Percentiles rank a stretch among this genome's conserved stretches.
Conservation (phyloP, 2,797 vertebrate species). For the Acrossocheilus wenchowensis region DNA sequence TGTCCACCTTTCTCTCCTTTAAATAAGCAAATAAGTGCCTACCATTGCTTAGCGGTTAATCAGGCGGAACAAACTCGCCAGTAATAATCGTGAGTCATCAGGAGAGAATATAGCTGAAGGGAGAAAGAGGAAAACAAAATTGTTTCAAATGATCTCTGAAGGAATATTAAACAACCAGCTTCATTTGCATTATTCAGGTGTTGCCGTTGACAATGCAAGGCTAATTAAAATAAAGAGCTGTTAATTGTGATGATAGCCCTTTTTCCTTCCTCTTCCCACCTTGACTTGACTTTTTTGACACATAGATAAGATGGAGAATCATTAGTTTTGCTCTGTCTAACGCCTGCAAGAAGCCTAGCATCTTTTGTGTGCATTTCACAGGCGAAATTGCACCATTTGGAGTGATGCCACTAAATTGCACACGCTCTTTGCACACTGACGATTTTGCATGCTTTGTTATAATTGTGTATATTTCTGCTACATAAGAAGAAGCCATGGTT, state of each 20-base stretch:
- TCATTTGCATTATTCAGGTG: slow-evolving; percentile 60
- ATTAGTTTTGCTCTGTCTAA: slow-evolving; percentile 49
- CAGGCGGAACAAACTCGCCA: slow-evolving; percentile 21
- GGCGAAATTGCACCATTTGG: slow-evolving; percentile 55
- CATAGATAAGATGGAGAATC: slow-evolving; percentile 48
- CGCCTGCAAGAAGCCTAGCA: slow-evolving; percentile 50
- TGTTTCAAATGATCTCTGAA: slow-evolving; percentile 23
- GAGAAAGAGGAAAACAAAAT: slow-evolving; percentile 28
- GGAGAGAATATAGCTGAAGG: slow-evolving; percentile 1
- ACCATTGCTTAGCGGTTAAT: slow-evolving; percentile 37
- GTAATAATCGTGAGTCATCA: slow-evolving; percentile 41
- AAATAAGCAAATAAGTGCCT: slow-evolving; percentile 44
- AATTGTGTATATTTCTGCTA: background rate
- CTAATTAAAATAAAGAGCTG: slow-evolving; percentile 60
- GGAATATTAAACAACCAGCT: slow-evolving; percentile 40
- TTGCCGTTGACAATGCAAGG: slow-evolving; percentile 42
- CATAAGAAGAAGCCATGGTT: background rate
- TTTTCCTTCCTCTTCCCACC: background rate
- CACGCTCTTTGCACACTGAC: slow-evolving; percentile 19
- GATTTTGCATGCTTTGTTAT: slow-evolving; percentile 11
- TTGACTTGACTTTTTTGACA: slow-evolving; percentile 9
- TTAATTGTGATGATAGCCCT: slow-evolving; percentile 46
- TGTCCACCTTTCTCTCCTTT: slow-evolving; percentile 36
- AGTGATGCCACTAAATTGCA: slow-evolving; percentile 29
- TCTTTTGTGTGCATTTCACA: slow-evolving; percentile 57